phyloP scores from a whole-genome alignment of 2,888 invertebrate species.

The Metopia argyrocephala region DNA sequence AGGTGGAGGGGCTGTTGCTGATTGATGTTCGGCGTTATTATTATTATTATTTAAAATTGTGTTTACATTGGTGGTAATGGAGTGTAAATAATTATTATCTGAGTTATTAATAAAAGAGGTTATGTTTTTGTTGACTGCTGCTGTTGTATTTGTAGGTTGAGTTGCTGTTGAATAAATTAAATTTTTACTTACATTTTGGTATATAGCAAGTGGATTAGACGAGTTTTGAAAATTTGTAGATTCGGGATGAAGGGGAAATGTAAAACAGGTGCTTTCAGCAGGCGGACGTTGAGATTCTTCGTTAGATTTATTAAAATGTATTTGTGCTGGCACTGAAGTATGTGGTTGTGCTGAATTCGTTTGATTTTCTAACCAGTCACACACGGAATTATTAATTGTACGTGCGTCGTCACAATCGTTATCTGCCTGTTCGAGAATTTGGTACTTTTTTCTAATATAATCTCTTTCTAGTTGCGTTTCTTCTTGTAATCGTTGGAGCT shows the following conservation, averaged over 20 bases:
- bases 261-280: not conserved
- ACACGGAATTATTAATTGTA: conserved; percentile 4
- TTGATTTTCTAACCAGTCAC: conserved; percentile 16
- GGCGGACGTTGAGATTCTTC: not conserved
- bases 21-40: no score
- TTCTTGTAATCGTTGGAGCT: conserved; percentile 8
- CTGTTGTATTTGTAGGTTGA: not conserved
- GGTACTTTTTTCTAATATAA: conserved; percentile 12
- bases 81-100: no score
- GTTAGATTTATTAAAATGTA: not conserved
- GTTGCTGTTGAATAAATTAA: no score
- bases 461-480: conserved; percentile 15
- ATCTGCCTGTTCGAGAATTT: not conserved
- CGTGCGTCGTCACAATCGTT: not conserved
- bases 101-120: not conserved
- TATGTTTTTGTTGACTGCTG: not conserved
- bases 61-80: no score
- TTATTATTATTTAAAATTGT: no score
- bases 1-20: no score
- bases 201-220: no score
- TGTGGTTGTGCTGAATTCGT: not conserved
- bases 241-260: not conserved
- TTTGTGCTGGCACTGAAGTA: not conserved
- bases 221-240: not conserved
- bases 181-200: no score